Evolutionary conservation across 2,888 invertebrate species (phyloP), one percentile per base, ranked within the genome.

Genomic region (Callyntrura guangdongensis): DNA sequence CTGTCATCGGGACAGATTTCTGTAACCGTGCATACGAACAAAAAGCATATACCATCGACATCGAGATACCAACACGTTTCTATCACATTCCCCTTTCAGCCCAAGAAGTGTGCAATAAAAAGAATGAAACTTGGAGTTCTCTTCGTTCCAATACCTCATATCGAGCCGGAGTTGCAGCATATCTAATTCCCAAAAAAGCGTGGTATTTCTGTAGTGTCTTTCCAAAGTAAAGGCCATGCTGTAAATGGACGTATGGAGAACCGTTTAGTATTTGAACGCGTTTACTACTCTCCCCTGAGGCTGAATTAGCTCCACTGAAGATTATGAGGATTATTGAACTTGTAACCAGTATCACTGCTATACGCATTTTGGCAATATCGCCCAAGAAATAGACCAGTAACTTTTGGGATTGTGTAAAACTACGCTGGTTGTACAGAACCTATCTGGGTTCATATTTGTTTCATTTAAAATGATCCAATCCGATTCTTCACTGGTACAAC

Each of bases 191-290:
- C 36, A 86, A 4, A 36, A 36, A 4, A 6, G 36, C 8, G 22
- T 45, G 17, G 12, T 87, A 72, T 5, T 22, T 25, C 8, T n/a
- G n/a, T n/a, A 72, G 82, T 5, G 87, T 87, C 27, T 67, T 86
- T 11, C 92, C 92, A 61, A 91, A 85, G 67, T 85, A 90, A 9
- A 88, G 45, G 1, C 90, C 92, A 64, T 90, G 86, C 47, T 84
- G 69, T n/a, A 81, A n/a, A 9, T 88, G 91, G 12, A 91, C 77
- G 45, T 91, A 91, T 17, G 92, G 92, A 45, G 91, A 82, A 53
- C 91, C 91, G 69, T 91, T 89, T 3, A 86, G 81, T 17, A 89
- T 20, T 56, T 89, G 85, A 25, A 91, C 89, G 61, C 77, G 17
- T 72, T 86, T 86, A 20, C 8, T 53, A 53, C 25, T 77, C 67